A percentile compares a stretch with the other conserved stretches of the same genome.
Conservation (phyloP, 2,797 vertebrate species). For the Molossus molossus region DNA sequence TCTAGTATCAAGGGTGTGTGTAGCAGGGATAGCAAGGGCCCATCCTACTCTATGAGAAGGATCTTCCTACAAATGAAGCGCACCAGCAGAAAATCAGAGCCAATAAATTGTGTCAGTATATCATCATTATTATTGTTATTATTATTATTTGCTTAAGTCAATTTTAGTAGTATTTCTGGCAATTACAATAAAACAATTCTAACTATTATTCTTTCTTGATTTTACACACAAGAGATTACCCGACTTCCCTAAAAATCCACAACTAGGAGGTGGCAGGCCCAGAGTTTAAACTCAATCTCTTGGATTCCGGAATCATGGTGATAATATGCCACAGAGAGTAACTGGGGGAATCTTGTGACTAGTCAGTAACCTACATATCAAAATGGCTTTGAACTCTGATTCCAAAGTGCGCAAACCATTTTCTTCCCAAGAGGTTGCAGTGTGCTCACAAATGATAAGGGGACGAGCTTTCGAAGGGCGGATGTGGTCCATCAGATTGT, state of each 20-base stretch:
- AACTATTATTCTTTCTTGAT: background rate
- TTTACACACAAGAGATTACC: background rate
- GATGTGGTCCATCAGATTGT: background rate
- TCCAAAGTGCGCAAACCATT: background rate
- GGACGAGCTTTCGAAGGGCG: background rate
- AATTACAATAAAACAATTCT: background rate
- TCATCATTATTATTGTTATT: background rate
- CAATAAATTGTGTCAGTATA: background rate
- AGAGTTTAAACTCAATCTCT: background rate
- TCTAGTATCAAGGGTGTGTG: too few relatives aligned
- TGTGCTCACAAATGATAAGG: background rate
- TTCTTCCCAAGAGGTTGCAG: background rate
- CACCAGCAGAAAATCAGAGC: background rate
- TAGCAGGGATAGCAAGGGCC: background rate
- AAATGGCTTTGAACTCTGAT: background rate
- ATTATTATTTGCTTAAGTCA: background rate
- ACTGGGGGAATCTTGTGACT: background rate
- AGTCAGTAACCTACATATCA: background rate
- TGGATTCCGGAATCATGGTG: background rate
- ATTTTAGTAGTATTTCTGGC: background rate
- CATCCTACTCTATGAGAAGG: background rate
- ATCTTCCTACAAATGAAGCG: background rate
- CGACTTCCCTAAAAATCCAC: background rate
- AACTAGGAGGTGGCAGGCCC: background rate
- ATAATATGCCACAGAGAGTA: background rate